Evolutionary conservation across 2,113 vertebrate genomes (phyloP), one percentile per base, ranked within the genome.

Genomic region (Menidia beryllina): DNA sequence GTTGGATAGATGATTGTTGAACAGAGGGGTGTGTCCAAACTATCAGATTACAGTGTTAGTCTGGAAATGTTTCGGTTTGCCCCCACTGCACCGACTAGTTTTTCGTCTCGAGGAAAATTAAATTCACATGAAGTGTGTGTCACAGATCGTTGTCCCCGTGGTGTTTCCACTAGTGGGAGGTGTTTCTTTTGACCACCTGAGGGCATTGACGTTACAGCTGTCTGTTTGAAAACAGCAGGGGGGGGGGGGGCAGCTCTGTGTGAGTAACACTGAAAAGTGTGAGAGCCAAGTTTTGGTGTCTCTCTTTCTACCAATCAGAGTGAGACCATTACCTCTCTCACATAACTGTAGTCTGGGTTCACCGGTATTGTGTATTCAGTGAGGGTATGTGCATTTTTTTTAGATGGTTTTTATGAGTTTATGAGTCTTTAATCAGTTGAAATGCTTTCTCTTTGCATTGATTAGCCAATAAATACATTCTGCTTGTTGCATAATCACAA

Each of bases 11-110:
- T 62, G 60, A 56, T 77, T 69, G 60, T 73, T 76, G 68, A 69
- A 58, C 34, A 63, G 68, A 86, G 86, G 82, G 85, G 85, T 82
- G 89, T 88, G 82, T 84, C 84, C 68, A 56, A 75, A 74, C 69
- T 61, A 79, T 91, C 85, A 36, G 68, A 77, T 90, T 89, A 81
- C 90, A 56, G 55, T 45, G 59, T 59, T 62, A 62, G 54, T 76
- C 77, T 25, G 20, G 78, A 74, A 85, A 76, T 12, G 55, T 75
- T 87, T 55, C 77, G 25, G 38, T 66, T 27, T 79, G 26, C 49
- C 72, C 68, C 71, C 66, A 62, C 43, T 17, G 13, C 52, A 67
- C 70, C 7, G 54, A 76, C 70, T 58, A 56, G 65, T 84, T 88
- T 81, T 77, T 84, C 47, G 23, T 20, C 17, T 41, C 13, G 23